Evolutionary conservation across 2,113 vertebrate species (phyloP).

Genomic region (Tor tambroides): DNA sequence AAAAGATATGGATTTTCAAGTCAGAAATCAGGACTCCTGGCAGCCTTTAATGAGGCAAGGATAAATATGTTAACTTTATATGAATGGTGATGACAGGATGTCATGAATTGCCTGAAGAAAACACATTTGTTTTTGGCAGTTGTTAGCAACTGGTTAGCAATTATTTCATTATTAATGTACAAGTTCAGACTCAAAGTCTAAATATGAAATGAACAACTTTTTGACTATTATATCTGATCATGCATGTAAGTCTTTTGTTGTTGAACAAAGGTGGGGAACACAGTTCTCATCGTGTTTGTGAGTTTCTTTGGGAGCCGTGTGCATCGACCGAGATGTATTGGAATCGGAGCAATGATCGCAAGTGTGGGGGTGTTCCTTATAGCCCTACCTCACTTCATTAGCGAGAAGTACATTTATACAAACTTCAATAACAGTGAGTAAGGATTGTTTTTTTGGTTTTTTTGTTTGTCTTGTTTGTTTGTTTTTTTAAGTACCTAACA

Average conservation of each 20-base stretch:
- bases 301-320: constrained; percentile 92
- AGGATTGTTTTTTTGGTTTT: background rate
- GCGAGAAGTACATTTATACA: constrained; percentile 77
- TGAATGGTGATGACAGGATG: background rate
- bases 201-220: background rate
- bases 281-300: constrained; percentile 87
- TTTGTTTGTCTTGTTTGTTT: no score
- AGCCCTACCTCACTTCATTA: constrained; percentile 87
- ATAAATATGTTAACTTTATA: background rate
- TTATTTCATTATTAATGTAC: background rate
- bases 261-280: constrained; percentile 88
- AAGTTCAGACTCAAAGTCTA: background rate
- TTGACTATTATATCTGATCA: background rate
- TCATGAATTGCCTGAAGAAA: background rate
- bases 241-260: background rate
- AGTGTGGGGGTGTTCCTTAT: constrained; percentile 84
- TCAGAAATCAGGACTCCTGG: constrained; percentile 86
- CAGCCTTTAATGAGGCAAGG: constrained; percentile 88
- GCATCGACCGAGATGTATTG: constrained; percentile 89
- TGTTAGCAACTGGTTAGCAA: background rate
- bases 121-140: background rate
- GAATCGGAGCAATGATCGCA: constrained; percentile 84
- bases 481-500: background rate
- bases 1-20: constrained; percentile 91
- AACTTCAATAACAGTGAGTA: constrained; percentile 74